phyloP scores from a whole-genome alignment of 1,140 invertebrate species.

The Teleopsis dalmanni region DNA sequence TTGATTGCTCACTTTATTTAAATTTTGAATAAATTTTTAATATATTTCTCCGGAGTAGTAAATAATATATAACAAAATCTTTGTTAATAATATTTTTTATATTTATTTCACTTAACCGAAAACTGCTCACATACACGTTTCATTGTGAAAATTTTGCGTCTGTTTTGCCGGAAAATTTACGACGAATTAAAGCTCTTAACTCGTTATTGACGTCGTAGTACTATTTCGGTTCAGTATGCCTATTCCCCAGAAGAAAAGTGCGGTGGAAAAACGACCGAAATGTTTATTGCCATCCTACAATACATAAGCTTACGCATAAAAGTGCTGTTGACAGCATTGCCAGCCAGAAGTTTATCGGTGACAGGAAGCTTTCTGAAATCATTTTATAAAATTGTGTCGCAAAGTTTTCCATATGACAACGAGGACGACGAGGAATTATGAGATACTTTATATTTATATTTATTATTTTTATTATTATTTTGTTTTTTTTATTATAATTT shows the following conservation, averaged over 20 bases:
- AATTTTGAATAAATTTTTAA: no score
- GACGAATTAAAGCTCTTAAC: slow-evolving; percentile 35
- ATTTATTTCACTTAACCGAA: no score
- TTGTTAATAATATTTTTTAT: no score
- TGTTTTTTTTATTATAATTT: not conserved
- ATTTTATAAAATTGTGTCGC: not conserved
- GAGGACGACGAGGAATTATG: not conserved
- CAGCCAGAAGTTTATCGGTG: no score
- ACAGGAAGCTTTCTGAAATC: no score
- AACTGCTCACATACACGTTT: not conserved
- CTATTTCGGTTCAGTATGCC: no score
- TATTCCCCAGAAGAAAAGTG: no score
- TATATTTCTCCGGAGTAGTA: no score
- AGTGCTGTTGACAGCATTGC: no score
- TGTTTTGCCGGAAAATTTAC: slow-evolving; percentile 44
- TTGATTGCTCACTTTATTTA: no score
- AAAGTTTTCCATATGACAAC: not conserved
- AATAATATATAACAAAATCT: no score
- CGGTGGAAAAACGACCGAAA: no score
- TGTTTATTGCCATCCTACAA: not conserved
- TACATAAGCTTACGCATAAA: not conserved
- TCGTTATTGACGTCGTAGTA: not conserved
- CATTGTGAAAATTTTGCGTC: slow-evolving; percentile 17
- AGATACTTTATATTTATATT: not conserved
- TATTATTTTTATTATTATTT: not conserved